Percentiles rank a stretch among this genome's conserved stretches.
Conservation (phyloP, 1,140 invertebrate genomes). For the Drosophila equinoxialis region DNA sequence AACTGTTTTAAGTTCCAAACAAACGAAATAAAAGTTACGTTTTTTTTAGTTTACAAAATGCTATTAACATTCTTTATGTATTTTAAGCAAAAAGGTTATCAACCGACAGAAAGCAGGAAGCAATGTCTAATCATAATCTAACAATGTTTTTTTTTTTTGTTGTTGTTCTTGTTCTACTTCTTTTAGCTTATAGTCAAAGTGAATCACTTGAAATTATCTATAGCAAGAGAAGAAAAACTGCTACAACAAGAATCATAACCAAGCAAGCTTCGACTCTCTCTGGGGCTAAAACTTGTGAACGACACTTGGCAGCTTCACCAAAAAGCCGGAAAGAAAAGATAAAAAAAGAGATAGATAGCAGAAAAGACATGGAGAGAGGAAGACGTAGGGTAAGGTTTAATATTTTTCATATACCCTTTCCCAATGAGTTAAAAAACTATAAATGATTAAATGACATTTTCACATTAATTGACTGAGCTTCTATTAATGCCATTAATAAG, state of each 20-base stretch:
- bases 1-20: no score
- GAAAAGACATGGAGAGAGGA: neutral
- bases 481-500: no score
- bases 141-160: neutral
- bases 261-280: neutral
- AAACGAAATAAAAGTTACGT: neutral
- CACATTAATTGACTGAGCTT: no score
- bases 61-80: neutral
- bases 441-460: no score
- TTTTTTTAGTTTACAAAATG: neutral
- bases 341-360: neutral
- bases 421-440: no score
- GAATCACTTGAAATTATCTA: conserved; percentile 39
- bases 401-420: neutral
- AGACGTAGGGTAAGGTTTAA: neutral
- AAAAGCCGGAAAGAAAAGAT: conserved; percentile 11
- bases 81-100: neutral
- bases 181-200: conserved; percentile 16
- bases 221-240: conserved; percentile 10
- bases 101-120: conserved; percentile 1
- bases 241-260: neutral
- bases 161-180: neutral
- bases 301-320: conserved; percentile 12
- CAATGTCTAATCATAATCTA: conserved; percentile 11
- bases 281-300: conserved; percentile 9